Evolutionary conservation across 2,888 invertebrate species (phyloP), one percentile per base, ranked within the genome.

Genomic region (Heteromurus nitidus): DNA sequence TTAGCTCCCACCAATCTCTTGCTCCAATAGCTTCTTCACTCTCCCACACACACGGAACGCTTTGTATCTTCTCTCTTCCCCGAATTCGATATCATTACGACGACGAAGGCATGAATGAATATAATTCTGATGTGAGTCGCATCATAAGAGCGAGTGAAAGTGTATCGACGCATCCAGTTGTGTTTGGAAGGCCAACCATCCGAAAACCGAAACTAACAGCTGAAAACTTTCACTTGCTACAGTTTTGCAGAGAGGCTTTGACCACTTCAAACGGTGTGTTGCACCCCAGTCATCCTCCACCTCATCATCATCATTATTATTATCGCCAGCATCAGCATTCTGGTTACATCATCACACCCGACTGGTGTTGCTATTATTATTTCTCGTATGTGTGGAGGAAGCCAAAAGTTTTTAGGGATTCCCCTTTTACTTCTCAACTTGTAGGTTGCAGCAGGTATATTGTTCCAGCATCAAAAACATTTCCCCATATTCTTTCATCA

Each of bases 1-100:
- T 82, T 82, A 82, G 82, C 82, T 82, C 64, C 79, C 64, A 50
- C 70, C 79, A 79, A 65, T 79, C 70, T 72, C 53, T 55, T 47
- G 79, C 70, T 44, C 58, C 70, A 65, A 44, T 70, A 70, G 77
- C 5, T 53, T 42, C 30, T 28, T 11, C 3, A 3, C 65, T 44
- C 42, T 18, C 16, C 28, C 20, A 65, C 9, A 42, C 20, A 65
- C 13, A 3, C 24, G 16, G 3, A 42, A 13, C n/a, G 36, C 24
- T 13, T 55, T 42, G 42, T 64, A 42, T 22, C 20, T 64, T 11
- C 50, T n/a, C 13, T 9, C 36, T 16, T 58, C 7, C 18, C 24
- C 58, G n/a, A n/a, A 36, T 36, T 18, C 42, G 44, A 42, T 65
- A 65, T 44, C 44, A 65, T 64, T 36, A 64, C 5, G 53, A n/a